Evolutionary conservation across 1,140 invertebrate species (phyloP), one percentile per base, ranked within the genome.

Genomic region (Drosophila erecta): DNA sequence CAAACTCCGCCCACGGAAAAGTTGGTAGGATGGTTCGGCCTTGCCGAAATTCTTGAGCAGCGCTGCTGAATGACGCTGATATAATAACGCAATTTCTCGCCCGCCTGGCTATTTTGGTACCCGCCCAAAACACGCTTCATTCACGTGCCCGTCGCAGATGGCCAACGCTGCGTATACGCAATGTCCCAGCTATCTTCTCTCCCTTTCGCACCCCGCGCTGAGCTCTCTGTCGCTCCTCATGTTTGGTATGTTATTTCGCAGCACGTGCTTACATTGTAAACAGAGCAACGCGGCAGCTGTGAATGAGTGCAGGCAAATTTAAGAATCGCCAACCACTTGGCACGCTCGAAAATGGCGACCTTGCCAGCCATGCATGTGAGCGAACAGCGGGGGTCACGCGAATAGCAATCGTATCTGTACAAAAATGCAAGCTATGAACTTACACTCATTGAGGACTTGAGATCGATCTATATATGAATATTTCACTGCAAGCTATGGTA

Each of bases 111-210:
- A 86, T 81, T 87, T 81, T 71, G 61, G 64, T 33, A 56, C 7
- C 35, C 14, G 30, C 47, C 27, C 38, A 38, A 75, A 57, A 49
- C 81, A 86, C 69, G 83, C 78, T 81, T 66, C 24, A 75, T 83
- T 87, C 81, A 86, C 81, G 83, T 86, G 81, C 47, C 37, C 74
- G 35, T 15, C 14, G 30, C 54, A 66, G 58, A 53, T 58, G 60
- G 65, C 22, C 50, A 65, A 65, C 53, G 50, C 49, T 64, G 50
- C 81, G 83, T 86, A 86, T 87, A 74, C 81, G 77, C 64, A 86
- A 86, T 58, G 37, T 58, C 14, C 33, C 10, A 2, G 17, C 20
- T 46, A 17, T 40, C 58, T 43, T 38, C 38, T n/a, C 33, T 33
- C 5, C 15, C n/a, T 37, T 17, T 38, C n/a, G 11, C 24, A 30